Base-by-base conservation (phyloP, 2,113 vertebrate species). In the Lagopus leucura region DNA sequence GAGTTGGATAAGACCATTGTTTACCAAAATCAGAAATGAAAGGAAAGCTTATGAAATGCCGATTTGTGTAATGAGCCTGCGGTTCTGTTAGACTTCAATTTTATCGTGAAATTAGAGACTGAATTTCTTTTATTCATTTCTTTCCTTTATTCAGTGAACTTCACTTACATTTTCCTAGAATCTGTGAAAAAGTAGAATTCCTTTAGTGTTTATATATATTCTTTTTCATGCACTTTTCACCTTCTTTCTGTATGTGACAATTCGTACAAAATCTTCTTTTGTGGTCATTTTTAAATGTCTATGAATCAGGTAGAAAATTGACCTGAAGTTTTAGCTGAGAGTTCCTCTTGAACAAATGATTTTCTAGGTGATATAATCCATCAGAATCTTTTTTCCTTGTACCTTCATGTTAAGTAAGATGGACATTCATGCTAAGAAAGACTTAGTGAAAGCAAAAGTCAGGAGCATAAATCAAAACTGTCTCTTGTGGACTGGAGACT, bases 1-100 rank as follows among this genome's bases (percentile, higher is more conserved):
- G 14, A 38, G 11, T 74, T 89, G 14, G 43, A 21, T 12, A 45
- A 91, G 55, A 40, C 16, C 4, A 65, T 81, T 89, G 24, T 90
- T 75, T 88, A 66, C 54, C 43, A 92, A 90, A 93, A 80, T 38
- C 54, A 81, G 38, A 80, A 89, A 67, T 75, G 15, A 87, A 84
- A 92, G 7, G 9, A 3, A 54, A 90, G 15, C 43, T 61, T 76
- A 48, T 50, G 60, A 92, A 87, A 10, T 85, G 43, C 17, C 20
- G 4, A 47, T 84, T 91, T 91, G 10, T 72, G 84, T 72, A 75
- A 76, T 14, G 43, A 91, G 32, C 15, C 32, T 65, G 32, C 73
- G 89, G 76, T 82, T 82, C 69, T 43, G 48, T 76, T 71, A 89
- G 25, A 13, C 40, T 79, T 89, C 20, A 65, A n/a, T 88, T 87